A percentile compares a stretch with the other conserved stretches of the same genome.
phyloP scores from a whole-genome alignment of 1,140 invertebrate species.

The Geopemphigus sp. region DNA sequence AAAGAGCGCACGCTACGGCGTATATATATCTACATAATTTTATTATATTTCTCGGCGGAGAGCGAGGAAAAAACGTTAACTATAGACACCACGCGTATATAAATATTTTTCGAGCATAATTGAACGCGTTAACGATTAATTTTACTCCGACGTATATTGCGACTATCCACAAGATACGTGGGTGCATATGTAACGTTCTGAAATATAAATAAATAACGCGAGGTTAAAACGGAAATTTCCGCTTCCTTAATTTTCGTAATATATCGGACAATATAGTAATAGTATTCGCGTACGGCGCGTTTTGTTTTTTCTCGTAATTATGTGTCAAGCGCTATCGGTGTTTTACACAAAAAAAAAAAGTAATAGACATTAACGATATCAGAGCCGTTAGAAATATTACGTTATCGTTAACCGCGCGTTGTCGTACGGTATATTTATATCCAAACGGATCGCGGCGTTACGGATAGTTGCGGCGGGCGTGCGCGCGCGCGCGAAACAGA shows the following conservation, averaged over 20 bases:
- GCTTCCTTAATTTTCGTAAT: background rate
- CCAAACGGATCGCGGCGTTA: background rate
- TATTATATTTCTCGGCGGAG: background rate
- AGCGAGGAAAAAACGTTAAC: background rate
- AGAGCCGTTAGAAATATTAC: no score
- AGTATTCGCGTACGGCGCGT: no score
- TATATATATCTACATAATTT: slow-evolving; percentile 7
- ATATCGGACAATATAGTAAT: background rate
- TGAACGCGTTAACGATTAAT: background rate
- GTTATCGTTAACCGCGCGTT: no score
- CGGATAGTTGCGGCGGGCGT: background rate
- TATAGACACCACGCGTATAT: background rate
- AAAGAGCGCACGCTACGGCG: background rate
- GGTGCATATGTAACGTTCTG: no score
- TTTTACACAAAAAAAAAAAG: background rate
- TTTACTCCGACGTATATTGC: no score
- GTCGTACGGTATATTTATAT: no score
- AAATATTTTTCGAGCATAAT: background rate
- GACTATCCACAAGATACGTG: no score
- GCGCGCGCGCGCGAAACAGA: background rate
- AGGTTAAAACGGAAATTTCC: slow-evolving; percentile 16
- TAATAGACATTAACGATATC: no score
- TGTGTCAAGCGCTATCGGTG: no score
- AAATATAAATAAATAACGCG: background rate
- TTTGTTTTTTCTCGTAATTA: no score